Conservation (phyloP, 2,113 vertebrate species). For the Cynopterus brachyotis region DNA sequence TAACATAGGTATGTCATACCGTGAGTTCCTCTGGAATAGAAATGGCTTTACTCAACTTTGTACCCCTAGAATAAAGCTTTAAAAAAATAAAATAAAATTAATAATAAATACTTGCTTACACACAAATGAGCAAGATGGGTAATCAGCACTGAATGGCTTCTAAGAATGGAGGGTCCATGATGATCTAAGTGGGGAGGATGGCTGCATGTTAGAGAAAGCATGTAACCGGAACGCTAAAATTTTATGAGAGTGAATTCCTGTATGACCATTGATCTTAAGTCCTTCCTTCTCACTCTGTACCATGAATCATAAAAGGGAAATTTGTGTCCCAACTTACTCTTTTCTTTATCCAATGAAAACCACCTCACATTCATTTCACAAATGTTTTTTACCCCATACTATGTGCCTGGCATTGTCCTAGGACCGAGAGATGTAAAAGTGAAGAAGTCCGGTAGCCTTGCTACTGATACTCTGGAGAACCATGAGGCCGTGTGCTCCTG, state of each 20-base stretch:
- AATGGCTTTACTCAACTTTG: neutral
- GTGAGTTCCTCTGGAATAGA: neutral
- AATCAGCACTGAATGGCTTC: neutral
- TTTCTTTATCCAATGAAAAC: neutral
- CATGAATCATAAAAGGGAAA: neutral
- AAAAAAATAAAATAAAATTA: neutral
- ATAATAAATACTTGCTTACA: neutral
- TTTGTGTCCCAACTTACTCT: neutral
- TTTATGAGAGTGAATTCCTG: neutral
- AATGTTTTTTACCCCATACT: neutral
- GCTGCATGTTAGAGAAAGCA: neutral
- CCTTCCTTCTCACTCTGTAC: neutral
- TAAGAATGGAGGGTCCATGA: neutral
- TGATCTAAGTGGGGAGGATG: neutral
- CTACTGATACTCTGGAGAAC: neutral
- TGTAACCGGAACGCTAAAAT: neutral
- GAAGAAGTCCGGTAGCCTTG: neutral
- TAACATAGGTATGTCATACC: neutral
- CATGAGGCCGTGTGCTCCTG: too few species aligned
- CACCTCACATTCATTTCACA: neutral
- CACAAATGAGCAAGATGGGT: neutral
- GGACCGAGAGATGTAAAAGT: neutral
- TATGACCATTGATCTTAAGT: neutral
- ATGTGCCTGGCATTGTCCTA: neutral
- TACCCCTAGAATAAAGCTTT: neutral